phyloP scores from a whole-genome alignment of 2,113 vertebrate species.

The Pitta sordida region DNA sequence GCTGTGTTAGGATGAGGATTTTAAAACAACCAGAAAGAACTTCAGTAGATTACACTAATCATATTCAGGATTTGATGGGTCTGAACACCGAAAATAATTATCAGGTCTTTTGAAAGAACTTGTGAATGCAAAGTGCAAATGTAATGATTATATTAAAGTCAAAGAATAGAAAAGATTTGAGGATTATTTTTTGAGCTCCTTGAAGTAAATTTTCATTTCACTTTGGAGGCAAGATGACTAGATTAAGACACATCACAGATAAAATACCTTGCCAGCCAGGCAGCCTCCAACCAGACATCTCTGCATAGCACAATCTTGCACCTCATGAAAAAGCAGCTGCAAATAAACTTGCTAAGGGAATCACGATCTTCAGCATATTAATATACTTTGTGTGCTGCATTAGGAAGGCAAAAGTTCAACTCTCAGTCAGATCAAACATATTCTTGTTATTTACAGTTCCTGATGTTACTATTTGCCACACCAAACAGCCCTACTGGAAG shows the following conservation, averaged over 20 bases:
- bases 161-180: not conserved
- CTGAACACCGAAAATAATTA: slow-evolving; percentile 33
- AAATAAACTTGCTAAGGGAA: not conserved
- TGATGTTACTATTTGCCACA: not conserved
- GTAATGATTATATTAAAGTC: not conserved
- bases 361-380: not conserved
- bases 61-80: not conserved
- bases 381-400: not conserved
- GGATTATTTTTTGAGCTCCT: not conserved
- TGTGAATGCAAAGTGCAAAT: not conserved
- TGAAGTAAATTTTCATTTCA: slow-evolving; percentile 3
- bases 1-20: not conserved
- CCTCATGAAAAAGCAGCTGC: not conserved
- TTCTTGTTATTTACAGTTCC: slow-evolving; percentile 15
- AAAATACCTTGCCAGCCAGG: not conserved
- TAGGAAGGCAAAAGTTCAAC: slow-evolving; percentile 49
- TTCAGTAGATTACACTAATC: slow-evolving; percentile 38
- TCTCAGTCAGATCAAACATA: slow-evolving; percentile 14
- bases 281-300: not conserved
- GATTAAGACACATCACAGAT: not conserved
- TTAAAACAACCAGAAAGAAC: slow-evolving; percentile 17
- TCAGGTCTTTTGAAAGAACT: not conserved
- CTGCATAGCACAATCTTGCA: not conserved
- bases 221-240: not conserved
- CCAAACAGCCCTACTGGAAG: not conserved